These are phyloP conservation scores for Anisognathus igniventris DNA, from an alignment of 2,797 vertebrate genomes.

Conservation along the genomic window DNA sequence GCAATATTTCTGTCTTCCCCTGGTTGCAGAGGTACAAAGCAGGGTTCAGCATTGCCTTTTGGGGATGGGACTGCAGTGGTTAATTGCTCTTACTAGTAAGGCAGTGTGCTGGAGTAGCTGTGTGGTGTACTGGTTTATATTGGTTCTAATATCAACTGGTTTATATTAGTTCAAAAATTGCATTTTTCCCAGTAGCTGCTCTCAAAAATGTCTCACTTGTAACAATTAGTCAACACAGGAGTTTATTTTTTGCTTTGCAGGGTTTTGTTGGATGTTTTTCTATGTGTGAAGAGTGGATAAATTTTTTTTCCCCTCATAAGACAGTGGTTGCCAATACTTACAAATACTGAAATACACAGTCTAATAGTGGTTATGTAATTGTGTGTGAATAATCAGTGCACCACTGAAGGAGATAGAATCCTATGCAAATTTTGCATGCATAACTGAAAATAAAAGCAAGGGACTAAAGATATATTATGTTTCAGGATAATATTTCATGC, in stretches of 20 bases:
- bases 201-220: background rate
- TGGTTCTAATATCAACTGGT: background rate
- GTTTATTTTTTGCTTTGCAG: background rate
- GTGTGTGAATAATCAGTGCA: background rate
- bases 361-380: background rate
- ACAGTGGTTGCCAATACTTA: background rate
- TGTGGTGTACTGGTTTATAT: background rate
- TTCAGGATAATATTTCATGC: background rate
- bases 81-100: background rate
- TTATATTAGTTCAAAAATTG: background rate
- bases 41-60: background rate
- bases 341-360: background rate
- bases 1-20: background rate
- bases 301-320: background rate
- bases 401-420: background rate
- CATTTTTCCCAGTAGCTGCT: background rate
- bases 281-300: background rate
- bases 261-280: background rate
- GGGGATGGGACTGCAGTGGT: background rate
- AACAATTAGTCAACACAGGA: background rate
- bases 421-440: background rate
- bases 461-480: conserved; percentile 13
- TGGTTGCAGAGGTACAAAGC: background rate
- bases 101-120: background rate
- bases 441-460: background rate